Evolutionary conservation across 1,140 invertebrate genomes (phyloP).

Genomic region (Tyrophagus putrescentiae): DNA sequence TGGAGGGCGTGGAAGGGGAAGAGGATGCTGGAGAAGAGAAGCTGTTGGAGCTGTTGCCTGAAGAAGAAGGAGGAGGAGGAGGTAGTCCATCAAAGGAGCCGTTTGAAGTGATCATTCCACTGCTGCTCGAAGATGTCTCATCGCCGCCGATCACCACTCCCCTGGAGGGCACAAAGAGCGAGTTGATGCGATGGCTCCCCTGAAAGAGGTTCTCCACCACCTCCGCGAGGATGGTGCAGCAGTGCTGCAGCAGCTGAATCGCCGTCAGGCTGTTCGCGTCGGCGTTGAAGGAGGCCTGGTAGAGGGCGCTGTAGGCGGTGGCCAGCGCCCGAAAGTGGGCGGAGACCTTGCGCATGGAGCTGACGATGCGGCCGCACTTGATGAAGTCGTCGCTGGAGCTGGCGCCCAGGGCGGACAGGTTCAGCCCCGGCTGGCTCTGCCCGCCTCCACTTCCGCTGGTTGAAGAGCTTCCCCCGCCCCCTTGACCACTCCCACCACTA

Average conservation of each 20-base stretch:
- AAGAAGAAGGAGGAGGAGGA: too few species aligned
- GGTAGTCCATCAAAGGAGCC: neutral
- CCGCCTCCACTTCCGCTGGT: too few species aligned
- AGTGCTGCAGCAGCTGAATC: slow-evolving; percentile 59
- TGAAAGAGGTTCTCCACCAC: slow-evolving; percentile 51
- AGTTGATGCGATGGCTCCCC: slow-evolving; percentile 27
- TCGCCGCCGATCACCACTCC: too few species aligned
- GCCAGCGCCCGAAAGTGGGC: slow-evolving; percentile 56
- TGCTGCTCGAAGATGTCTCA: slow-evolving; percentile 25
- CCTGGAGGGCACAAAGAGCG: slow-evolving; percentile 16
- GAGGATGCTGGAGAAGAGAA: too few species aligned
- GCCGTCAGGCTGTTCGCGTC: slow-evolving; percentile 67
- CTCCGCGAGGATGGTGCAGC: slow-evolving; percentile 53
- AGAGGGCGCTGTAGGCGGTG: slow-evolving; percentile 61
- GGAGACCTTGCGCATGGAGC: slow-evolving; percentile 50
- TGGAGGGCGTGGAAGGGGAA: neutral
- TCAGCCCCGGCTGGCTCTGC: slow-evolving; percentile 35
- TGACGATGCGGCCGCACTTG: slow-evolving; percentile 54
- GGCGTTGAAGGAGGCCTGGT: slow-evolving; percentile 82
- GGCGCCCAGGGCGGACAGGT: slow-evolving; percentile 61
- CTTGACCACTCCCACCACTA: too few species aligned
- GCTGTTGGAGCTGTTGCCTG: too few species aligned
- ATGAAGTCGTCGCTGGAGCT: slow-evolving; percentile 62
- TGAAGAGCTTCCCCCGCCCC: too few species aligned
- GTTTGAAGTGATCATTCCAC: neutral